These are phyloP conservation scores for Drosophila paulistorum DNA, from an alignment of 1,140 invertebrate genomes.

Conservation along the genomic window DNA sequence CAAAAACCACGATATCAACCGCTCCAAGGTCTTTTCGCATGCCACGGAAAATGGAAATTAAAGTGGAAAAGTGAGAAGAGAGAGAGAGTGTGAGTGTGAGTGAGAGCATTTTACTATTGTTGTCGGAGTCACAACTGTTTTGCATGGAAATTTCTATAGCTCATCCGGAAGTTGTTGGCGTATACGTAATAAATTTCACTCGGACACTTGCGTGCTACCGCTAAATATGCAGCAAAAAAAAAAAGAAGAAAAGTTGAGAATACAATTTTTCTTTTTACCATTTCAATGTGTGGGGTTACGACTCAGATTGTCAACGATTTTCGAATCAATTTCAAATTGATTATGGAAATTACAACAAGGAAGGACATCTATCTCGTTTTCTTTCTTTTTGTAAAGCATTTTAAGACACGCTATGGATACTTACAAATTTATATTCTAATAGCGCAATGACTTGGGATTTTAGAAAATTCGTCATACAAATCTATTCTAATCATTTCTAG, in stretches of 20 bases:
- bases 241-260: neutral
- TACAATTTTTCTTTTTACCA: neutral
- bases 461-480: too few relatives aligned
- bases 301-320: constrained; percentile 35
- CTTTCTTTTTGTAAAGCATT: too few relatives aligned
- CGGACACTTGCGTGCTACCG: constrained; percentile 57
- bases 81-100: constrained; percentile 2
- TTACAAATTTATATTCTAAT: neutral
- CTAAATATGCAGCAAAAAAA: constrained; percentile 43
- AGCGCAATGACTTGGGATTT: neutral
- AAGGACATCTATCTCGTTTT: neutral
- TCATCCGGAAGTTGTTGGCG: constrained; percentile 73
- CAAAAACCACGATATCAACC: constrained; percentile 10
- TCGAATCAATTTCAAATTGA: constrained; percentile 34
- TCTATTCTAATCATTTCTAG: constrained; percentile 29
- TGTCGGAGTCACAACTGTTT: constrained; percentile 41
- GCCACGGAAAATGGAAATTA: constrained; percentile 78
- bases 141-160: constrained; percentile 55
- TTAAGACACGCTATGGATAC: too few relatives aligned
- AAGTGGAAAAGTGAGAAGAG: constrained; percentile 60
- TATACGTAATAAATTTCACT: constrained; percentile 75
- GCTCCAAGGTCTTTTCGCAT: constrained; percentile 54
- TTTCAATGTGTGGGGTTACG: constrained; percentile 19
- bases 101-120: constrained; percentile 36
- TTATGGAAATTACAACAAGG: neutral